Base-by-base conservation (phyloP, 1,140 invertebrate genomes). In the Drosophila orena region DNA sequence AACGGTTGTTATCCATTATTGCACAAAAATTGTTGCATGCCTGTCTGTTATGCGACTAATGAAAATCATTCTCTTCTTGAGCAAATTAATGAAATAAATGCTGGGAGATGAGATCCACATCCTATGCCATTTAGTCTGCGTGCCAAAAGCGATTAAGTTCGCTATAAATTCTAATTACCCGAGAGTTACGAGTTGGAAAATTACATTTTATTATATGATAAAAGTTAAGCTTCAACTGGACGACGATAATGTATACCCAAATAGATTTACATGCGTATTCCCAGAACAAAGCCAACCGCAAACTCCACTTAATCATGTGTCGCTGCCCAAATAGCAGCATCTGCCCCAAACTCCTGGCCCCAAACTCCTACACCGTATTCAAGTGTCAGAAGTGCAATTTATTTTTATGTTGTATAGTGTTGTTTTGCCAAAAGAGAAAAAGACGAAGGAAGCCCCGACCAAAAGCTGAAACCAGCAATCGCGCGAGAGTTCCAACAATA, bases 121-220 rank as follows among this genome's bases (percentile, higher is more conserved):
- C 40, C 5, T 56, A 12, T 27, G 15, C 5, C 54, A 44, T 15
- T 22, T n/a, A 34, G 35, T 38, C 38, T 58, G 77, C 40, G 61
- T 84, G 81, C 72, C 83, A 79, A 73, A 80, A 83, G 70, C 84
- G 77, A 89, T 89, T 89, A 84, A 89, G 84, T 80, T 75, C 57
- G 84, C 84, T 77, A 89, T 89, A 89, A 89, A 89, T 89, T 89
- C 84, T 89, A 89, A 89, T 89, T 89, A 89, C 84, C 69, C 89
- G 79, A 89, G 84, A 89, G 86, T 89, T 89, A 89, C 84, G 84
- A 89, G 84, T 89, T 89, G 79, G 77, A 89, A 89, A 89, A 89
- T 89, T 89, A 89, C 84, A 89, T 89, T 89, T 89, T 89, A 89
- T 89, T 89, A 89, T 89, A 89, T 89, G 84, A 89, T 89, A 89